Percentiles rank a stretch among this genome's conserved stretches.
phyloP scores from a whole-genome alignment of 1,140 invertebrate species.

The Hypsibius dujardini region DNA sequence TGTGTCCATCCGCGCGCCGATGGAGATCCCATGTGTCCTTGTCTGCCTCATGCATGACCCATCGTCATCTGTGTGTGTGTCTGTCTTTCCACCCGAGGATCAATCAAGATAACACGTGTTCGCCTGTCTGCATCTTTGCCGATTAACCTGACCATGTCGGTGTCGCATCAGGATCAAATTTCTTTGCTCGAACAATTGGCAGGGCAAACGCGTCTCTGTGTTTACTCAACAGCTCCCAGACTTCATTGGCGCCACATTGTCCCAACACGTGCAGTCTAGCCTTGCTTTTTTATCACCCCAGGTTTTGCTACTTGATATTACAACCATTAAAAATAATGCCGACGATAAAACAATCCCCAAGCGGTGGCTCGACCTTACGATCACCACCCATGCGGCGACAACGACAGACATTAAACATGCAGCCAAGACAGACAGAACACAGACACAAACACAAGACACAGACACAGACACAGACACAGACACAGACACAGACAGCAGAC shows the following conservation, averaged over 20 bases:
- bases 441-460: no score
- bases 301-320: neutral
- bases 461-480: no score
- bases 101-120: slow-evolving; percentile 6
- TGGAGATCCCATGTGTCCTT: no score
- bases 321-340: neutral
- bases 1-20: no score
- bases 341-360: neutral
- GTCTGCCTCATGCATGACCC: no score
- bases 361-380: neutral
- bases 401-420: no score
- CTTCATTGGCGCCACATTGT: slow-evolving; percentile 16
- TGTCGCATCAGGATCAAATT: neutral
- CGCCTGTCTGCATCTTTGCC: neutral
- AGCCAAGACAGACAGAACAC: no score
- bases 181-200: slow-evolving; percentile 1
- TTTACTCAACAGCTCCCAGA: neutral
- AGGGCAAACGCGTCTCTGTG: neutral
- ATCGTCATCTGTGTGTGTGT: neutral
- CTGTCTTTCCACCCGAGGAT: neutral
- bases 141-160: neutral
- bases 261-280: neutral
- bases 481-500: no score
- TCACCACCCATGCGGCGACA: neutral
- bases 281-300: no score